Base-by-base conservation (phyloP, 2,888 invertebrate species). In the Orthosia gracilis region DNA sequence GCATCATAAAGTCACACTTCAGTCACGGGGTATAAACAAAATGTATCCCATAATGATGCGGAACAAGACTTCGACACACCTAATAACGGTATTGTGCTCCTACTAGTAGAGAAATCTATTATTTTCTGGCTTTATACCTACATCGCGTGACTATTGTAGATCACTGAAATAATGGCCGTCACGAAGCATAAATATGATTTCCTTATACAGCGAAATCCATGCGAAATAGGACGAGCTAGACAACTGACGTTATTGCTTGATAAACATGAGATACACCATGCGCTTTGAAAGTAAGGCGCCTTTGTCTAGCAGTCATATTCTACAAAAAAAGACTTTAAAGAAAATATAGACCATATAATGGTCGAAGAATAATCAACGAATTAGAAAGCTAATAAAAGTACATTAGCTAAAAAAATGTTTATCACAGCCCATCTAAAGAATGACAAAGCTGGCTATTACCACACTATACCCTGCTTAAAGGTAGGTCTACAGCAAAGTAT, bases 401-500 rank as follows among this genome's bases (percentile, higher is more conserved):
- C 26, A 52, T 75, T 45, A 52, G 57, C 75, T 45, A 26, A 55
- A 55, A 59, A 18, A 31, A 61, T 23, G 31, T 67, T 63, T 59
- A 59, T 26, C 50, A 54, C 13, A 26, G 23, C 21, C 15, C 58
- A 47, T 57, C 31, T 76, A 68, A 57, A 76, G 50, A 81, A 55
- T 55, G 50, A 63, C n/a, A 55, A 13, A 59, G 45, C 47, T 5
- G 31, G 50, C 26, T 61, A n/a, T 69, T 58, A 21, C 49, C n/a
- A 47, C 40, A 55, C 52, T 40, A 50, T 49, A 17, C 58, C 61
- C 47, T 26, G 17, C 18, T 76, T 82, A 12, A 49, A 67, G 54
- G 75, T 40, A 52, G 65, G 65, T 66, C 50, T 65, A 52, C 49
- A 54, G 13, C 55, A 49, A 4, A 13, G 81, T 83, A 82, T 84